These are phyloP conservation scores for Zygogramma bicolorata DNA, from an alignment of 2,888 invertebrate genomes.

Conservation along the genomic window DNA sequence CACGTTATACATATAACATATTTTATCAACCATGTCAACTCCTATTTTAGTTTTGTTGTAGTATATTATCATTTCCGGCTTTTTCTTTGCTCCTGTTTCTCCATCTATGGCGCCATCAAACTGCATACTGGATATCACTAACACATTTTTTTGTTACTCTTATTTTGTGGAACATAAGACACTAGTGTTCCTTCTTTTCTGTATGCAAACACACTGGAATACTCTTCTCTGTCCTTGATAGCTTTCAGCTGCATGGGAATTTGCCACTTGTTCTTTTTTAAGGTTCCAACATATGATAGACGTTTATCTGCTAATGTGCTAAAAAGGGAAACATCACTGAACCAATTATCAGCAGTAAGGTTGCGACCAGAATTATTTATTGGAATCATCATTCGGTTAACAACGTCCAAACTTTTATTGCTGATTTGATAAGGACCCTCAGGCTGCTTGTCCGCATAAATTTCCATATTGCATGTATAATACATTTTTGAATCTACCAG, in stretches of 20 bases:
- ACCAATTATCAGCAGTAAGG: slow-evolving; percentile 43
- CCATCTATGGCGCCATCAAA: slow-evolving; percentile 21
- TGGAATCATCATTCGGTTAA: slow-evolving; percentile 28
- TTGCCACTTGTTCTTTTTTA: neutral
- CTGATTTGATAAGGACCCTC: slow-evolving; percentile 30
- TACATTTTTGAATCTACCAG: slow-evolving; percentile 45
- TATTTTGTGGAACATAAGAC: neutral
- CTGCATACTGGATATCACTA: slow-evolving; percentile 43
- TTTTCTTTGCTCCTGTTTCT: slow-evolving; percentile 26
- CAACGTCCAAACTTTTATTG: slow-evolving; percentile 36
- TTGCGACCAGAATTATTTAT: slow-evolving; percentile 30
- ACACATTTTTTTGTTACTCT: slow-evolving; percentile 21
- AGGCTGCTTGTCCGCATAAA: slow-evolving; percentile 39
- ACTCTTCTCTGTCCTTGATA: neutral
- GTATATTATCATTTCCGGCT: slow-evolving; percentile 49
- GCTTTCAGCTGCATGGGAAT: neutral
- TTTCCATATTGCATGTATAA: slow-evolving; percentile 42
- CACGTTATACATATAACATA: slow-evolving; percentile 53
- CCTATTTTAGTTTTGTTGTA: slow-evolving; percentile 53
- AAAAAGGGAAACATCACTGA: slow-evolving; percentile 12
- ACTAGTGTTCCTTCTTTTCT: neutral
- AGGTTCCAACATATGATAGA: neutral
- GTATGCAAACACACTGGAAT: neutral
- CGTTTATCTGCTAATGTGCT: neutral
- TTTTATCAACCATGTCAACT: slow-evolving; percentile 55